Evolutionary conservation across 2,797 vertebrate species (phyloP), one percentile per base, ranked within the genome.

Genomic region (Gallirallus australis): DNA sequence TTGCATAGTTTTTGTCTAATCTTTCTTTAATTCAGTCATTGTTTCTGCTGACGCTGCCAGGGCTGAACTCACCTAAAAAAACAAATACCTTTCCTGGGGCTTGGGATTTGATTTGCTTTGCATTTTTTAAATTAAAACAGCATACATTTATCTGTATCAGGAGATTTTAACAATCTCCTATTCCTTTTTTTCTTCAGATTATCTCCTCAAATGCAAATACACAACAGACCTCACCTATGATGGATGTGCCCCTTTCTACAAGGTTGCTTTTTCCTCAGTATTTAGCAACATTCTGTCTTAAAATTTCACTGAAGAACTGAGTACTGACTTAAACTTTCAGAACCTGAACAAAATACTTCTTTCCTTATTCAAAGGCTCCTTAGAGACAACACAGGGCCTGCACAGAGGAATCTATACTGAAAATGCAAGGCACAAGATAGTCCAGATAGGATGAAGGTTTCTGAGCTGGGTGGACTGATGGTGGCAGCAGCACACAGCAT

Each of bases 401-500:
- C 31, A 48, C 24, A 39, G 64, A 57, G 7, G 12, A 31, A 68
- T 14, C 39, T 88, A 35, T 39, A 27, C 23, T 52, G 23, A 42
- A 79, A 93, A 86, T 1, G 1, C 24, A 42, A 85, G 60, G 52
- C 21, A 31, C 3, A 9, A 28, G 17, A 21, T 1, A 70, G 15
- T 7, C 54, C 39, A 45, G 9, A 48, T 9, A 50, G 33, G 31
- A 47, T 4, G 4, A 71, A 57, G 31, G 53, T 47, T 82, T 48
- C 42, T 53, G 20, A 93, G 57, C 47, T 33, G 13, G 40, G 80
- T 96, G 52, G 80, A 91, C 92, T 88, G 72, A 86, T 16, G 87
- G 89, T 92, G 92, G 96, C 95, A 96, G 91, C 4, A 96, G 89
- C 54, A 95, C 47, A 68, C 79, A 93, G 68, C 73, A 54, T 71